Evolutionary conservation across 1,140 invertebrate genomes (phyloP), one percentile per base, ranked within the genome.

Genomic region (Mercenaria mercenaria): DNA sequence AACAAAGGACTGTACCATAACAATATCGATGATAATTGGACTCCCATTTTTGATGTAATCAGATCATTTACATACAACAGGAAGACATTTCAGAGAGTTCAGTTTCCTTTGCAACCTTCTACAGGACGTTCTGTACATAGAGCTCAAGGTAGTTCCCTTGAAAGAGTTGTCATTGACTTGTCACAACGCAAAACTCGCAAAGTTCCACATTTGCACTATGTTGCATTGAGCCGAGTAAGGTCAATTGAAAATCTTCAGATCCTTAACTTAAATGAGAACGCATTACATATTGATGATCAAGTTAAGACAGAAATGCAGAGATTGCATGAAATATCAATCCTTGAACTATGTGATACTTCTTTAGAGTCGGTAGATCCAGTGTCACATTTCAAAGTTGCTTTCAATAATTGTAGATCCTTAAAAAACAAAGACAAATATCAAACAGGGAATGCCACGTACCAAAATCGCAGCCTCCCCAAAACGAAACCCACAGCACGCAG

Each of bases 41-140:
- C 80, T 32, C 80, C 80, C 32, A n/a, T 82, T 20, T 82, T 82
- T 61, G 80, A 82, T 37, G 34, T 82, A 6, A 52, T 29, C 61
- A 32, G 59, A 34, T 32, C 80, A 20, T 82, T 82, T 61, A 0
- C 56, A 11, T 59, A 37, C 41, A 56, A 61, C 50, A 56, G 39
- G 23, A 37, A 61, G 10, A 34, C 26, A n/a, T n/a, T 82, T 41
- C 50, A 82, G 29, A 82, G 50, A 82, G 61, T 82, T 23, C 80
- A 82, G 37, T 82, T 82, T 61, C 52, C 80, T n/a, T 64, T 82
- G 34, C 50, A 82, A 37, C 80, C 80, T 32, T 82, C 80, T 82
- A 52, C 80, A 34, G 80, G 80, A 20, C 13, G 80, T 50, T 59
- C 80, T 32, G 80, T 82, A 50, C 37, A 82, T 61, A 61, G 56